Percentiles rank a stretch among this genome's conserved stretches.
Evolutionary conservation across 2,888 invertebrate species (phyloP).

Genomic region (Synergus itoensis): DNA sequence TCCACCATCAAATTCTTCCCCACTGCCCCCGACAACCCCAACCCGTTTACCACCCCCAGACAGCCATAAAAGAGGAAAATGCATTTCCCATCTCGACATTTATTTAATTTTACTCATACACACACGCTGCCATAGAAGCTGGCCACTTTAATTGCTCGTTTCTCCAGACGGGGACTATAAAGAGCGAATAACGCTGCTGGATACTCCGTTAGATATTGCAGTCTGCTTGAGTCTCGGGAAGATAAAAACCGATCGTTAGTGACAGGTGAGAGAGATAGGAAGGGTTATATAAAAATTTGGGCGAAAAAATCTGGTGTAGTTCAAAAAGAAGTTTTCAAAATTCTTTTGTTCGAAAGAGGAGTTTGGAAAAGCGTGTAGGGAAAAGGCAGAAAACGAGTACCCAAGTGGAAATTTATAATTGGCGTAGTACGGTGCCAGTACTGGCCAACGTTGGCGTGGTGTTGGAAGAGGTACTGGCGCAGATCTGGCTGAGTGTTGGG

Average conservation of each 20-base stretch:
- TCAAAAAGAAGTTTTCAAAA: too few species aligned
- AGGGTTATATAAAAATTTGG: too few species aligned
- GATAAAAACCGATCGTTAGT: not conserved
- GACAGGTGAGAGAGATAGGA: not conserved
- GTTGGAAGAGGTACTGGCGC: too few species aligned
- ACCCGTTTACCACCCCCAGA: slow-evolving; percentile 42
- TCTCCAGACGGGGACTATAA: slow-evolving; percentile 56
- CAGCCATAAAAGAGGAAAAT: slow-evolving; percentile 52
- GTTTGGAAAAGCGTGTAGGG: too few species aligned
- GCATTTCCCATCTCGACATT: slow-evolving; percentile 58
- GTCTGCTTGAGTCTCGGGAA: slow-evolving; percentile 48
- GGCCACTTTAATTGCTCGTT: slow-evolving; percentile 59
- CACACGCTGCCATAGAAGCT: slow-evolving; percentile 53
- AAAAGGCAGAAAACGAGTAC: too few species aligned
- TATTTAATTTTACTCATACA: slow-evolving; percentile 59
- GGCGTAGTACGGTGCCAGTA: too few species aligned
- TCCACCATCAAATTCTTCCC: slow-evolving; percentile 55
- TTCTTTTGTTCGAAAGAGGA: too few species aligned
- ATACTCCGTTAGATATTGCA: slow-evolving; percentile 55
- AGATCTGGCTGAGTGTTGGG: too few species aligned
- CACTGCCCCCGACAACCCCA: slow-evolving; percentile 56
- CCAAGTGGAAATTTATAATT: too few species aligned
- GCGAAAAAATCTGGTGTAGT: too few species aligned
- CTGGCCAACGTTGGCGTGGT: too few species aligned
- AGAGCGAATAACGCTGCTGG: slow-evolving; percentile 53